phyloP scores from a whole-genome alignment of 2,113 vertebrate genomes.

The Haliaeetus leucogaster region DNA sequence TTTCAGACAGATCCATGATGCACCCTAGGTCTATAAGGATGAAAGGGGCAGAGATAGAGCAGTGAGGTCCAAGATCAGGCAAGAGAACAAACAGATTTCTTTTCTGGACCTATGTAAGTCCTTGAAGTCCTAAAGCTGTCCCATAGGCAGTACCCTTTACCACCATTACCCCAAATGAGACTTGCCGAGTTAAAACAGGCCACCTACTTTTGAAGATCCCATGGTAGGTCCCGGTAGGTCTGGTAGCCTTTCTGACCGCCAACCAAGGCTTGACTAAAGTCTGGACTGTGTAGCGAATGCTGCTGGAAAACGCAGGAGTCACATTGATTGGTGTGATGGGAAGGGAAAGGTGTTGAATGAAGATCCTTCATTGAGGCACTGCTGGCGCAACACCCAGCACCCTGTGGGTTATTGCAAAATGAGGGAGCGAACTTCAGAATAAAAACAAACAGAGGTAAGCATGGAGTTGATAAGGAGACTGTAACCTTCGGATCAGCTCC shows the following conservation, averaged over 20 bases:
- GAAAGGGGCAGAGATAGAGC: neutral
- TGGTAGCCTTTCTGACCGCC: constrained; percentile 48
- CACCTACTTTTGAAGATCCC: constrained; percentile 67
- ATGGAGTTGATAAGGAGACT: constrained; percentile 55
- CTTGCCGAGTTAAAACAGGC: neutral
- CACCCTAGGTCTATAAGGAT: neutral
- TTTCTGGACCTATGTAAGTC: neutral
- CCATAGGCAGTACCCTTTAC: neutral
- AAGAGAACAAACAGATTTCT: neutral
- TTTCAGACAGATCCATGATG: neutral
- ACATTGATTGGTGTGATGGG: constrained; percentile 9
- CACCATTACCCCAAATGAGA: neutral
- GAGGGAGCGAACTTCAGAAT: constrained; percentile 46
- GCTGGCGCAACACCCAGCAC: constrained; percentile 51
- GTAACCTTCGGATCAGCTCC: constrained; percentile 33
- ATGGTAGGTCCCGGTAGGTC: constrained; percentile 45
- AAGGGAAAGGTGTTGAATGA: constrained; percentile 54
- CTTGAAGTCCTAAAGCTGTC: neutral
- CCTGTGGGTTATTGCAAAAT: constrained; percentile 56
- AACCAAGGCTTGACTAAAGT: constrained; percentile 39
- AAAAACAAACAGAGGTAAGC: constrained; percentile 57
- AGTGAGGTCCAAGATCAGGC: neutral
- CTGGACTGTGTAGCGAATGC: neutral
- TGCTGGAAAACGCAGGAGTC: constrained; percentile 47
- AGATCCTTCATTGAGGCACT: constrained; percentile 57